Evolutionary conservation across 2,888 invertebrate genomes (phyloP).

Genomic region (Zygothrica quintamaculata): DNA sequence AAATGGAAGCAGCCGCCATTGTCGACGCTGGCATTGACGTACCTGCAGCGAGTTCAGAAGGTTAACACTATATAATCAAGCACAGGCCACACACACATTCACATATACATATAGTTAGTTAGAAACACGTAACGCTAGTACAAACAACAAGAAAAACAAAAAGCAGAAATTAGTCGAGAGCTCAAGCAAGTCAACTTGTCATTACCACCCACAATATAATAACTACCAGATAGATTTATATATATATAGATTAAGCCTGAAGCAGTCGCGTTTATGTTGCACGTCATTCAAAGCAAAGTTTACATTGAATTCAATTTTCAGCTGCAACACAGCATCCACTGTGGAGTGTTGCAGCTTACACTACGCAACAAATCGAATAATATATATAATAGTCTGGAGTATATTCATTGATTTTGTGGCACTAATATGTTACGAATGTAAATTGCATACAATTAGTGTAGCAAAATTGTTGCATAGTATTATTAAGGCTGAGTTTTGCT

Average conservation of each 20-base stretch:
- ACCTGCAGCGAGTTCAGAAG: conserved; percentile 73
- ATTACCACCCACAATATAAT: conserved; percentile 63
- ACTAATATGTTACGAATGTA: too few species aligned
- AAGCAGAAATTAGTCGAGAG: conserved; percentile 41
- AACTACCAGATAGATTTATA: conserved; percentile 13
- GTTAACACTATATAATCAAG: conserved; percentile 79
- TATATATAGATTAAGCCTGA: too few species aligned
- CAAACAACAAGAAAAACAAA: too few species aligned
- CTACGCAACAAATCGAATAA: conserved; percentile 11
- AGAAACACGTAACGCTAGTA: neutral
- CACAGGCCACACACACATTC: conserved; percentile 29
- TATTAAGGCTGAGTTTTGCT: conserved; percentile 27
- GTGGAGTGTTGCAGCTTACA: conserved; percentile 21
- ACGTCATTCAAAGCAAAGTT: conserved; percentile 76
- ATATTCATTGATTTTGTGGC: neutral
- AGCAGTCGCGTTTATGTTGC: conserved; percentile 55
- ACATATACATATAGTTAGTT: conserved; percentile 1
- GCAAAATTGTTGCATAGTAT: conserved; percentile 41
- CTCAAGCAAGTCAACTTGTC: conserved; percentile 81
- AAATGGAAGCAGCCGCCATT: conserved; percentile 44
- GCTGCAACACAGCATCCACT: conserved; percentile 22
- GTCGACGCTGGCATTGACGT: conserved; percentile 45
- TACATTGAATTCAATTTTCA: conserved; percentile 74
- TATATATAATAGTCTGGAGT: neutral
- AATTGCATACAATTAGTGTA: too few species aligned